phyloP scores from a whole-genome alignment of 2,888 invertebrate genomes.

The Tetragonisca angustula region DNA sequence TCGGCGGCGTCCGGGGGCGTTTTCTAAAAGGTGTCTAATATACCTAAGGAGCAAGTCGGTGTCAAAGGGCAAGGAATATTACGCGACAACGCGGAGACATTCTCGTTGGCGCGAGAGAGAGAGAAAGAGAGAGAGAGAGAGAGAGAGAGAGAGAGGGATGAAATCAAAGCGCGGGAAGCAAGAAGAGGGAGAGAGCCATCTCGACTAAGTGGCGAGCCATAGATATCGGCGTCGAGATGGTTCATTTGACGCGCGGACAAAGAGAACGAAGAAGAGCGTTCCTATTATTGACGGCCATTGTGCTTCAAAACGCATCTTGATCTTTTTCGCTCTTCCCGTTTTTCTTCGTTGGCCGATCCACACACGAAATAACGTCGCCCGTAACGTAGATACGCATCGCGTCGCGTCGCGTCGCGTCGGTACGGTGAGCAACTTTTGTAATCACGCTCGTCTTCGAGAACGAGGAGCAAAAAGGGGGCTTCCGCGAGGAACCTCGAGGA shows the following conservation, averaged over 20 bases:
- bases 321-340: conserved; percentile 13
- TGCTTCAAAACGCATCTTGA: conserved; percentile 48
- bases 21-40: conserved; percentile 69
- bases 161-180: neutral
- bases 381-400: neutral
- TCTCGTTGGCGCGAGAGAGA: conserved; percentile 51
- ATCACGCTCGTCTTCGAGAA: conserved; percentile 21
- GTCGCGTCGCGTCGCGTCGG: neutral
- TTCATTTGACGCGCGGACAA: conserved; percentile 56
- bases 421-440: neutral
- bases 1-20: conserved; percentile 46
- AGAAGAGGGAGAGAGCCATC: conserved; percentile 26
- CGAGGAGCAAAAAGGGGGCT: too few relatives aligned
- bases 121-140: conserved; percentile 32
- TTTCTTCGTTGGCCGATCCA: neutral
- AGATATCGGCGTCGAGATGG: conserved; percentile 46
- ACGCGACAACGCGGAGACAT: conserved; percentile 45
- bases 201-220: conserved; percentile 51
- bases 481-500: conserved; percentile 8
- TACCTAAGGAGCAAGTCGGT: conserved; percentile 55
- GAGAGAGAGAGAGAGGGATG: conserved; percentile 18
- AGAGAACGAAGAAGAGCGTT: conserved; percentile 39
- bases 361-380: conserved; percentile 26
- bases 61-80: conserved; percentile 68
- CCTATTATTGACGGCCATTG: conserved; percentile 49